Percentiles rank a stretch among this genome's conserved stretches.
Evolutionary conservation across 2,888 invertebrate genomes (phyloP).

Genomic region (Himalopsyche japonica): DNA sequence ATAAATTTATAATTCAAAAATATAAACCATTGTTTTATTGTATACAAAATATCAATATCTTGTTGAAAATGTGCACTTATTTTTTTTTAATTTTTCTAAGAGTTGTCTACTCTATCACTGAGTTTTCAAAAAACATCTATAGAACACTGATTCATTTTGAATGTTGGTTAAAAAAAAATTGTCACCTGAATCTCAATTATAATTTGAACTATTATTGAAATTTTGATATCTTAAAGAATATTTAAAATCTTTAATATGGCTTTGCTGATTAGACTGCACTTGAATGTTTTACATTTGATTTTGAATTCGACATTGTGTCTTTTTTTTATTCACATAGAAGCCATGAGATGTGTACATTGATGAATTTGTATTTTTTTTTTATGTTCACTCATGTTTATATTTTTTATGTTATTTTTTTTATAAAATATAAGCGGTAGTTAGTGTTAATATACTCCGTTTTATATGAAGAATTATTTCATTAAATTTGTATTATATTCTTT

Average conservation of each 20-base stretch:
- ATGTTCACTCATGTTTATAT: constrained; percentile 2
- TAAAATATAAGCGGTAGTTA: constrained; percentile 24
- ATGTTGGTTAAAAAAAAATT: too few species aligned
- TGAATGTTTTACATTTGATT: constrained; percentile 5
- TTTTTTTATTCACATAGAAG: neutral
- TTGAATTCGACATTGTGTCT: neutral
- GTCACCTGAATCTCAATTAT: too few species aligned
- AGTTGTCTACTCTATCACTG: too few species aligned
- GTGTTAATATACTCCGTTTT: constrained; percentile 29
- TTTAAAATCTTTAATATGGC: neutral
- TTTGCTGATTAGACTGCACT: constrained; percentile 14
- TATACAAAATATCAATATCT: too few species aligned
- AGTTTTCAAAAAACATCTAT: too few species aligned
- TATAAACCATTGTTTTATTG: neutral
- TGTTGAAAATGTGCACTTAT: too few species aligned
- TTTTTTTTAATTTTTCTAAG: too few species aligned
- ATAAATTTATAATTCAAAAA: neutral
- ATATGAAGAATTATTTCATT: constrained; percentile 27
- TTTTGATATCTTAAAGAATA: neutral
- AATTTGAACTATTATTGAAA: too few species aligned
- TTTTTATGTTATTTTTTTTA: constrained; percentile 18
- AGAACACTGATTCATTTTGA: too few species aligned
- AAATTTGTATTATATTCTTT: constrained; percentile 33
- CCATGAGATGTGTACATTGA: neutral
- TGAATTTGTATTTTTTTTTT: constrained; percentile 3